phyloP scores from a whole-genome alignment of 2,797 vertebrate genomes.

The Garrulus glandarius region DNA sequence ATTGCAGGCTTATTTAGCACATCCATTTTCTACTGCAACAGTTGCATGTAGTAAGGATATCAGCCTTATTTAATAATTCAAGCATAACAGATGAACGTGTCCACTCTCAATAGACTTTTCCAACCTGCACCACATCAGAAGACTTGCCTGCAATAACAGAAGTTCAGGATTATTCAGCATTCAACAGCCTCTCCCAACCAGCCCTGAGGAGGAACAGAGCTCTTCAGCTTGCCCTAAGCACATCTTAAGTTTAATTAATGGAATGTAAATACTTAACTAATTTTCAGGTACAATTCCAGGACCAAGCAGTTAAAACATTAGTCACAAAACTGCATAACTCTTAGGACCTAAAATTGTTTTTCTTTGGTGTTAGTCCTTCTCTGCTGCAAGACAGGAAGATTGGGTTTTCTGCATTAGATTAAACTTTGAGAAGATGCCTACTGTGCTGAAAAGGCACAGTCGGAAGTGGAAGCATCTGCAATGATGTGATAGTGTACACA shows the following conservation, averaged over 20 bases:
- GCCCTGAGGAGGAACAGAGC: fast-evolving
- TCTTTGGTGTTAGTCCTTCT: background rate
- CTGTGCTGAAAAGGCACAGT: background rate
- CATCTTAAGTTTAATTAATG: background rate
- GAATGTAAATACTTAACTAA: background rate
- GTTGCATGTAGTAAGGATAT: background rate
- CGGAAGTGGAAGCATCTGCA: background rate
- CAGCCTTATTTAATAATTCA: background rate
- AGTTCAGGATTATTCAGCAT: background rate
- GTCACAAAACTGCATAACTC: background rate
- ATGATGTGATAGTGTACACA: background rate
- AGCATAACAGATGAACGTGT: background rate
- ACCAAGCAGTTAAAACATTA: background rate
- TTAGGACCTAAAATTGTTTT: background rate
- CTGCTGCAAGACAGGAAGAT: background rate
- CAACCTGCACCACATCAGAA: background rate
- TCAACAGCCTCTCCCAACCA: background rate
- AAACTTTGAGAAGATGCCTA: background rate
- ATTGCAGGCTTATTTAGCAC: background rate
- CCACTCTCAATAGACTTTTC: background rate
- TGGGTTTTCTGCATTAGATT: background rate
- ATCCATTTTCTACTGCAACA: background rate
- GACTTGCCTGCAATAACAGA: background rate
- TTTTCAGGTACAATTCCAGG: background rate
- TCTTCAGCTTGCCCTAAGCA: background rate